Base-by-base conservation (phyloP, 2,797 vertebrate species). In the Cyprinodon diabolis region DNA sequence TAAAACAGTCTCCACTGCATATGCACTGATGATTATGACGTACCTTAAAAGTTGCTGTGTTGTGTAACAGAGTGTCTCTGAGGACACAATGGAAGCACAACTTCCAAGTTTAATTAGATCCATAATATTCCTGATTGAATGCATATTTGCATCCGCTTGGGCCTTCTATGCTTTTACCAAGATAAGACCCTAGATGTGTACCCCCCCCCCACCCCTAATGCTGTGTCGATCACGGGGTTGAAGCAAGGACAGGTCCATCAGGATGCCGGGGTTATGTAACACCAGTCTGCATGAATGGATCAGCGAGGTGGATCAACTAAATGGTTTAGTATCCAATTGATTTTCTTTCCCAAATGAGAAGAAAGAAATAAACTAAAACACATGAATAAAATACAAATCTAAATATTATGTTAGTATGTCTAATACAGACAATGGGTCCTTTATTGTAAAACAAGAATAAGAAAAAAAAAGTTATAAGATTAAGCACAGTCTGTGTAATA, bases 261-360 rank as follows among this genome's bases (percentile, higher is more conserved):
- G 63, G 51, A 74, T 81, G 69, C 66, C 69, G 75, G 79, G 77
- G 68, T 75, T 93, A 89, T 81, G 69, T 88, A 92, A 93, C 85
- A 47, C 6, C 75, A n/a, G 77, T 84, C 79, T 87, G 83, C 86
- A 86, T 91, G 84, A 89, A 90, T 88, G 87, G 81, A 63, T 74
- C 70, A 45, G 0, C 17, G 74, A 76, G 84, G 82, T 21, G 69
- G 74, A 72, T 82, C 37, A 63, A 70, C 56, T 58, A 70, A 35
- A 30, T 57, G 35, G 43, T 58, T 25, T 63, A 37, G 62, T 48
- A 48, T 43, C 48, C 15, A 52, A 54, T 11, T 47, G 73, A 21
- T 51, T 68, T 68, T 35, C 35, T 21, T 67, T 67, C n/a, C 52
- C 19, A 15, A 40, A 76, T 45, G 35, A 43, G 10, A 25, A 14